These are phyloP conservation scores for Pediacus dermestoides DNA, from an alignment of 2,888 invertebrate genomes.

Conservation along the genomic window DNA sequence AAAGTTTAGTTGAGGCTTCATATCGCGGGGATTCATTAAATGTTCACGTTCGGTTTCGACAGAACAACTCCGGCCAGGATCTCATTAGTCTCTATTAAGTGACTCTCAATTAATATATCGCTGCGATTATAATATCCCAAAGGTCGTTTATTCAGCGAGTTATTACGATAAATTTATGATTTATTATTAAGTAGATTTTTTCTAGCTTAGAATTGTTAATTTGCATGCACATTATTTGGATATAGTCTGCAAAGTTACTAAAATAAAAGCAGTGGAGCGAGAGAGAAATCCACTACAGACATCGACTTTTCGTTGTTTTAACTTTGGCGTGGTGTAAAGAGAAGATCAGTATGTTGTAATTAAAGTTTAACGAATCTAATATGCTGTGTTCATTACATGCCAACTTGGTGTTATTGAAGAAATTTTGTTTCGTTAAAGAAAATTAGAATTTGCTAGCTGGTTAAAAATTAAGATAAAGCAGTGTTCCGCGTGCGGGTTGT, in stretches of 20 bases:
- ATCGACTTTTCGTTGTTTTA: too few species aligned
- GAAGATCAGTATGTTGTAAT: slow-evolving; percentile 26
- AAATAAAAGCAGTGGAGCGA: too few species aligned
- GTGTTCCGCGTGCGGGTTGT: too few species aligned
- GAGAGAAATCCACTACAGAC: too few species aligned
- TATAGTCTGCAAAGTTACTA: too few species aligned
- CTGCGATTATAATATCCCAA: too few species aligned
- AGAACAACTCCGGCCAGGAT: slow-evolving; percentile 37
- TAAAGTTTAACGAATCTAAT: slow-evolving; percentile 29
- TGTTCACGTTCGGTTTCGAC: slow-evolving; percentile 43
- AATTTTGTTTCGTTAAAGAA: slow-evolving; percentile 23
- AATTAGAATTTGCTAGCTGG: slow-evolving; percentile 23
- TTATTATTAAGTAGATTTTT: too few species aligned
- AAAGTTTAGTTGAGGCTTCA: slow-evolving; percentile 16
- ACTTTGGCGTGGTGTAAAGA: too few species aligned
- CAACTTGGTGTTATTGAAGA: slow-evolving; percentile 24
- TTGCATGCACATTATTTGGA: too few species aligned
- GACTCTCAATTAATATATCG: slow-evolving; percentile 18
- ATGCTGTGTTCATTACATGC: slow-evolving; percentile 23
- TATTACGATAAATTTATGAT: too few species aligned
- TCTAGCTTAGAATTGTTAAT: too few species aligned
- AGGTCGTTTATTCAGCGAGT: too few species aligned
- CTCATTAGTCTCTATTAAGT: slow-evolving; percentile 43
- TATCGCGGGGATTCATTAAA: slow-evolving; percentile 40
- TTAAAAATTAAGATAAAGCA: slow-evolving; percentile 23